Base-by-base conservation (phyloP, 2,797 vertebrate species). In the Lagorchestes hirsutus region DNA sequence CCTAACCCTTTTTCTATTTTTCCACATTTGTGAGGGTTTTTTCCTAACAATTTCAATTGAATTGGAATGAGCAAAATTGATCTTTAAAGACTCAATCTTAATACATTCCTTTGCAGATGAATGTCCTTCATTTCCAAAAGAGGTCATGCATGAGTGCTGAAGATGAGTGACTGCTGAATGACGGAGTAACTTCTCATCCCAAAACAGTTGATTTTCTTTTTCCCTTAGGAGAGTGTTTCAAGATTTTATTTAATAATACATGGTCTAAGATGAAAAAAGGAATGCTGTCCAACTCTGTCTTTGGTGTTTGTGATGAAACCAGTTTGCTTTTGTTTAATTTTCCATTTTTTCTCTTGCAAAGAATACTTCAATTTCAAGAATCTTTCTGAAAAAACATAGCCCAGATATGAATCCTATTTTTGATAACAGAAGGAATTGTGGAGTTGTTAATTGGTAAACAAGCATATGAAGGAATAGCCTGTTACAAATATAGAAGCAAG, bases 71-170 rank as follows among this genome's bases (percentile, higher is more conserved):
- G 13, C 18, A 55, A 52, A 91, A 29, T 29, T 91, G 58, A 57
- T 55, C 0, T 92, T 94, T 67, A 58, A 96, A 62, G 9, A 56
- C 5, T 82, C 67, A 40, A 24, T 74, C 67, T 74, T 74, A 74
- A n/a, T 74, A 29, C 92, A 92, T 92, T 92, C 16, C 46, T 74
- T 56, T 92, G 34, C 46, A 90, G 90, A 92, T 52, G 40, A 91
- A 67, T 91, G 46, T 58, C 54, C 91, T 40, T 46, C 18, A 4
- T 46, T 87, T 87, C 74, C 74, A 87, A 87, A 87, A 87, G n/a
- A 87, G 18, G 74, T 14, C 22, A 87, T 87, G 74, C 74, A 46
- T 87, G 40, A 92, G 40, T 18, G 90, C 82, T 16, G 29, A 58
- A 59, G 54, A n/a, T 24, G 50, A n/a, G 16, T 93, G 34, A 50